These are phyloP conservation scores for Zoroaster sp. DNA, from an alignment of 53 echinoderm and acorn worm species.

Conservation along the genomic window DNA sequence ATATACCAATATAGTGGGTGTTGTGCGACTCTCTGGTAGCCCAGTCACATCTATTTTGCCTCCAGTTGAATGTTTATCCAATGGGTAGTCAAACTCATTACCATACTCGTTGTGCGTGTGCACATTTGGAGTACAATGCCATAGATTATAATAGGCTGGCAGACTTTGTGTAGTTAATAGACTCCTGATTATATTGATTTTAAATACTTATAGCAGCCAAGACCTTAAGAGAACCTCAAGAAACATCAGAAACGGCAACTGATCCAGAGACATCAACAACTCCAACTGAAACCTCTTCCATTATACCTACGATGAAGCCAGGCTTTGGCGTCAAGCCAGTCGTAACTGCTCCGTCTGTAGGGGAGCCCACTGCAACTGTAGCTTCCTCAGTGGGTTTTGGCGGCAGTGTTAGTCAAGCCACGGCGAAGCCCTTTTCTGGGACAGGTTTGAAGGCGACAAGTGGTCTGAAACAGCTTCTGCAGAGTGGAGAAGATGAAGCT, in stretches of 20 bases:
- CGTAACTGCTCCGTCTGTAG: neutral
- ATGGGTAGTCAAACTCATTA: no score
- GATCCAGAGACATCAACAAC: slow-evolving; percentile 12
- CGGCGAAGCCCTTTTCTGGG: neutral
- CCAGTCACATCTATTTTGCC: no score
- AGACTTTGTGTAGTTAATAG: no score
- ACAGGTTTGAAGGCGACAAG: neutral
- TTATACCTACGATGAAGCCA: neutral
- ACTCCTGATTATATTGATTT: no score
- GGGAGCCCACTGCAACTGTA: neutral
- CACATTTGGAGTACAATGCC: no score
- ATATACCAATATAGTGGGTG: no score
- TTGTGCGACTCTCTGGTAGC: no score
- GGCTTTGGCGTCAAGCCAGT: slow-evolving; percentile 12
- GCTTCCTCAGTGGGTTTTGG: neutral
- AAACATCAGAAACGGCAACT: neutral
- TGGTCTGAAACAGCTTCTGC: neutral
- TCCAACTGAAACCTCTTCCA: neutral
- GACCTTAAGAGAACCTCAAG: slow-evolving; percentile 7
- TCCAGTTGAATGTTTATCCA: no score
- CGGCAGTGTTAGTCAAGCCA: neutral
- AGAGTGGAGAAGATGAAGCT: slow-evolving; percentile 54
- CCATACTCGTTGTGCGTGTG: no score
- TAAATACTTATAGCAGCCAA: neutral
- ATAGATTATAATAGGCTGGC: no score